Percentiles rank a stretch among this genome's conserved stretches.
phyloP scores from a whole-genome alignment of 37 sponge, comb jelly and placozoan species.

The Diacarnus erythraeanus region DNA sequence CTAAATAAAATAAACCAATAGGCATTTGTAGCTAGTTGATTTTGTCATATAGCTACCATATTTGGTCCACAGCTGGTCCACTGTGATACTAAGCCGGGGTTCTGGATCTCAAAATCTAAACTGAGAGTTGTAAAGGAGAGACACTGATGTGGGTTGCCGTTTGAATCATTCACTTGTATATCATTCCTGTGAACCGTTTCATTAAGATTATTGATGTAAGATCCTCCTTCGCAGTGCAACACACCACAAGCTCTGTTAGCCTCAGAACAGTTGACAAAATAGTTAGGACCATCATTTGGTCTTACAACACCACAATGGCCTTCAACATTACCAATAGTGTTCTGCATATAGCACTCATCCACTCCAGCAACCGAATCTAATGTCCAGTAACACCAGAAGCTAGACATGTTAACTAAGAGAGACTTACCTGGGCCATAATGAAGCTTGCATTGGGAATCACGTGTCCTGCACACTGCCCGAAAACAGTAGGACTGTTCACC shows the following conservation, averaged over 20 bases:
- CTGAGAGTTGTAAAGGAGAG: background rate
- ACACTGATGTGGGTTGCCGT: background rate
- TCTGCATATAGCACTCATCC: background rate
- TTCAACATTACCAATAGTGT: background rate
- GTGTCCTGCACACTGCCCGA: constrained; percentile 22
- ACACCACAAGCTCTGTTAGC: background rate
- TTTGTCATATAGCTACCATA: background rate
- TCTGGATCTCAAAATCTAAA: background rate
- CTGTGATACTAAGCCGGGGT: background rate
- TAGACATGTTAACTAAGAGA: background rate
- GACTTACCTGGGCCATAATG: background rate
- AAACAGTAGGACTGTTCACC: constrained; percentile 55
- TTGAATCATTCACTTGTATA: background rate
- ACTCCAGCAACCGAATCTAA: background rate
- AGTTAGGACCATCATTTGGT: background rate
- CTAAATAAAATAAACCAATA: background rate
- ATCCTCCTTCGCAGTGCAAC: background rate
- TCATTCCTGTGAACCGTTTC: background rate
- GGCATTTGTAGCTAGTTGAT: background rate
- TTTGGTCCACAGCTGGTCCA: background rate
- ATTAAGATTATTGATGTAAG: background rate
- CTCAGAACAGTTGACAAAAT: no score
- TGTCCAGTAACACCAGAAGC: background rate
- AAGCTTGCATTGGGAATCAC: constrained; percentile 23
- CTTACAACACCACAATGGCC: background rate